Base-by-base conservation (phyloP, 2,113 vertebrate species). In the Psilopogon haemacephalus region DNA sequence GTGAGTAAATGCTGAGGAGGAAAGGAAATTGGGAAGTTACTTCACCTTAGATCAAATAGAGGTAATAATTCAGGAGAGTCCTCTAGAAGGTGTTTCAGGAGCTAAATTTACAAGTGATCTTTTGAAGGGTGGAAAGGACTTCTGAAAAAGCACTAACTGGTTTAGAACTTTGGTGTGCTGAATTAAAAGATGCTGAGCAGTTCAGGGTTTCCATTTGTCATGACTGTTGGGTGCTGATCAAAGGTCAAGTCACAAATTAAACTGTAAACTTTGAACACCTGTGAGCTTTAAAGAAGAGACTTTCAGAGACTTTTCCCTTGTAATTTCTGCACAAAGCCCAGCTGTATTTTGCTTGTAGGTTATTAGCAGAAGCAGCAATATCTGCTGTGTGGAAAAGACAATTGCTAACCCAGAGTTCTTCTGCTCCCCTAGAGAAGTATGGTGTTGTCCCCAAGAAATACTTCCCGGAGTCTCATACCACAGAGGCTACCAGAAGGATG, bases 361-460 rank as follows among this genome's bases (percentile, higher is more conserved):
- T 77, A 3, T 35, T 9, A 89, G 27, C 4, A 17, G 55, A 65
- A 46, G 32, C 13, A 26, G 11, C 13, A 60, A 19, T 19, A 50
- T 55, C 40, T 50, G 0, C 35, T 55, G 11, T 64, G 23, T 64
- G 13, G 37, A 46, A 56, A 74, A 82, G 8, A 35, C 11, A 71
- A 11, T 40, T 62, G 16, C 75, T 89, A 60, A 95, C 56, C 4
- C n/a, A 44, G 8, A 70, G 54, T 8, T 70, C 55, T 82, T 28
- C 72, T 93, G 6, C 6, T 54, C 42, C 91, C 97, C 55, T 91
- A 99, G 99, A 99, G 96, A 99, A 99, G 95, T 99, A 99, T 1
- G 99, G 99, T 68, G 98, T 99, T 78, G 95, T 99, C 46, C 99
- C 99, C 96, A 99, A 99, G 98, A 99, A 99, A 93, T 98, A 98